A percentile compares a stretch with the other conserved stretches of the same genome.
Conservation (phyloP, 2,113 vertebrate genomes). For the Elephas maximus region DNA sequence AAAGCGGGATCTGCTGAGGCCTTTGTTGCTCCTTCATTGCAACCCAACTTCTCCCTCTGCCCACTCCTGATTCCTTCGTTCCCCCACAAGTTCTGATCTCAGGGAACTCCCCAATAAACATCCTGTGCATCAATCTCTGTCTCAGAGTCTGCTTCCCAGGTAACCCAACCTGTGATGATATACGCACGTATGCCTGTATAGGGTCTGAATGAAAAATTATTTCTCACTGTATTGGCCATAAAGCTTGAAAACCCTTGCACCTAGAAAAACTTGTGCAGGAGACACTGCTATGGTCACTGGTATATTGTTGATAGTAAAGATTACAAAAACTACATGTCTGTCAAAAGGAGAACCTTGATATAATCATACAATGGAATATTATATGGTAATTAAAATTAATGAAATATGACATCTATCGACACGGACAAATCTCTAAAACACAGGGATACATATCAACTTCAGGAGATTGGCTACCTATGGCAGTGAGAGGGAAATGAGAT, state of each 20-base stretch:
- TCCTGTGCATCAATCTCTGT: background rate
- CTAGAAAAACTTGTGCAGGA: background rate
- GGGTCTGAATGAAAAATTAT: conserved; percentile 29
- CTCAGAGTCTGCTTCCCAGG: background rate
- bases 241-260: background rate
- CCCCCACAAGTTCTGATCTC: background rate
- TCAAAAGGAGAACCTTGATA: background rate
- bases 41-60: background rate
- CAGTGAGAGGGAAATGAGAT: background rate
- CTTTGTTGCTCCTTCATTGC: too few species aligned
- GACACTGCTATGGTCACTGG: background rate
- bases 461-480: background rate
- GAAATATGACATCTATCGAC: too few species aligned
- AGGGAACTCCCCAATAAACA: background rate
- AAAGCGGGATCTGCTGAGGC: too few species aligned
- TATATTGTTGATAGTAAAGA: background rate
- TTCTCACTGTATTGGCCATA: background rate
- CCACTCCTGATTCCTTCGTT: background rate
- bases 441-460: background rate
- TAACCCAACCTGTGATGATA: background rate
- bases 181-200: background rate
- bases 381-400: too few species aligned
- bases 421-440: background rate
- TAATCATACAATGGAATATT: background rate
- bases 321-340: conserved; percentile 9